Conservation (phyloP, 2,113 vertebrate genomes). For the Myrmophylax atrothorax region DNA sequence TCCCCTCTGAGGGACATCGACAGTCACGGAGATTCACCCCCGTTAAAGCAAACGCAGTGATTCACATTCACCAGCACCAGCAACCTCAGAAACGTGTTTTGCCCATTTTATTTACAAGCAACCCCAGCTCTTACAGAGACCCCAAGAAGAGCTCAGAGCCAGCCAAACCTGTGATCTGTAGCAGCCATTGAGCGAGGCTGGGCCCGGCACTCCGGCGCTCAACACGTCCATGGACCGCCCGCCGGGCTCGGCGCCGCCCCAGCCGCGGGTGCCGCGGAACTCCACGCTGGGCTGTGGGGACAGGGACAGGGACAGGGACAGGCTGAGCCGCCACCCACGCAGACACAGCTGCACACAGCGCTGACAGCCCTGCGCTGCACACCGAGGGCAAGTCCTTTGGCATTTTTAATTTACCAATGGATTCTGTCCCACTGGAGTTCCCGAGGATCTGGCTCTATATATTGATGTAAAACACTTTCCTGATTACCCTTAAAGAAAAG, state of each 20-base stretch:
- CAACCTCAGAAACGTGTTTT: background rate
- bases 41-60: background rate
- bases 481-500: background rate
- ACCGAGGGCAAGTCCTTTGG: background rate
- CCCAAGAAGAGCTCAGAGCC: background rate
- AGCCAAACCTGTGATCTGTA: constrained; percentile 73
- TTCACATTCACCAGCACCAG: background rate
- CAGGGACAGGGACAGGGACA: background rate
- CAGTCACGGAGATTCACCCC: accelerated
- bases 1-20: background rate
- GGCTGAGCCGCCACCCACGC: background rate
- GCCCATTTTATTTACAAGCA: background rate
- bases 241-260: constrained; percentile 43
- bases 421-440: background rate
- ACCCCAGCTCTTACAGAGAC: background rate
- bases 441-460: background rate
- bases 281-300: constrained; percentile 51
- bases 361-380: background rate
- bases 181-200: constrained; percentile 64
- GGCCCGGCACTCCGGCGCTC: constrained; percentile 52
- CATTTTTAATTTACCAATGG: background rate
- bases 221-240: constrained; percentile 61
- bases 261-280: constrained; percentile 60
- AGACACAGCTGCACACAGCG: background rate
- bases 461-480: background rate